Conservation (phyloP, 2,797 vertebrate genomes). For the Eurystomus glaucurus region DNA sequence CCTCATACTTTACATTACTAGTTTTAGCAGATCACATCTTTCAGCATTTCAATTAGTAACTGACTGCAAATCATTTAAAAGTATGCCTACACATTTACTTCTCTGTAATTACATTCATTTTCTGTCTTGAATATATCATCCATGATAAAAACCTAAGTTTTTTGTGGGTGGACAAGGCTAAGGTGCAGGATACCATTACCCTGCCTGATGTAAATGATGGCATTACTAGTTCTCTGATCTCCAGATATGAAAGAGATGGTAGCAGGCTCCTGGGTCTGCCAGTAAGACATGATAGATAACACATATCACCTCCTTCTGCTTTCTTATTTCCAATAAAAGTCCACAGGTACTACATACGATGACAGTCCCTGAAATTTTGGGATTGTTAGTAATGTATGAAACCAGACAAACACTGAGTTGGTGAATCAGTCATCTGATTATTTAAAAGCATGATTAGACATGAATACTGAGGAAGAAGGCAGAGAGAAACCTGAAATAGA, state of each 20-base stretch:
- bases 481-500: neutral
- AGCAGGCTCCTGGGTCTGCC: neutral
- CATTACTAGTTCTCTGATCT: conserved; percentile 30
- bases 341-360: neutral
- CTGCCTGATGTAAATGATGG: conserved; percentile 28
- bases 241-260: neutral
- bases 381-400: neutral
- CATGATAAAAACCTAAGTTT: neutral
- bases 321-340: neutral
- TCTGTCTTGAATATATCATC: conserved; percentile 20
- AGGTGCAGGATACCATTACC: conserved; percentile 10
- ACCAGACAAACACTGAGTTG: neutral
- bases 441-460: neutral
- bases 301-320: neutral
- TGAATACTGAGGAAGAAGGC: neutral
- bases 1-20: neutral
- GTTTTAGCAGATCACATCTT: conserved; percentile 25
- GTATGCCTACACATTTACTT: conserved; percentile 38
- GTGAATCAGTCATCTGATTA: neutral
- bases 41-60: conserved; percentile 50
- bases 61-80: conserved; percentile 38
- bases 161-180: conserved; percentile 18
- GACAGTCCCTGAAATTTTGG: neutral
- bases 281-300: neutral
- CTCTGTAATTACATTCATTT: conserved; percentile 33